Evolutionary conservation across 2,797 vertebrate species (phyloP), one percentile per base, ranked within the genome.

Genomic region (Coccyzus lansbergi): DNA sequence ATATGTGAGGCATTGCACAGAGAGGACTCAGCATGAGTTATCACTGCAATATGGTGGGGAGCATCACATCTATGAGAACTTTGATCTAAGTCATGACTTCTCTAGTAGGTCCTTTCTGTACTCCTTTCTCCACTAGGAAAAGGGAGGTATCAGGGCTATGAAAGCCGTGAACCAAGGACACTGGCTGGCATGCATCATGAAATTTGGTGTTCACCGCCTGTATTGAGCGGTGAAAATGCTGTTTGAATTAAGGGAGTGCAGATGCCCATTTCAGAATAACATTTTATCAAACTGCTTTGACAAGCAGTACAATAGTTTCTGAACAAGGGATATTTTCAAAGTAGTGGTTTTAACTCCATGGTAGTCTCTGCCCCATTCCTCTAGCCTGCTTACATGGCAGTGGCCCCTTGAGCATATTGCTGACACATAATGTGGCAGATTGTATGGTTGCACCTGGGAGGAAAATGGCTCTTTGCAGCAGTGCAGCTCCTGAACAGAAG

Each of bases 331-430:
- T 53, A 71, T 91, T 90, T 79, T 56, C 13, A 6, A 31, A 44
- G 28, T 7, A 9, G 33, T 83, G 53, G 21, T 38, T 87, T 68
- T 81, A 29, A 40, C 48, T 59, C 36, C 2, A 1, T 15, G n/a
- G 52, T 51, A 82, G 40, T 36, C 48, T 60, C 49, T 71, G 21
- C 31, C 63, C 42, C 21, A 1, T 80, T 83, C 48, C 15, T 56
- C 56, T 68, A 31, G 44, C 21, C 18, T 1, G 0, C 70, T 53
- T 65, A 16, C 25, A 4, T 0, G 1, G 22, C 8, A 2, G 29
- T 64, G 38, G 65, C 29, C 34, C 19, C 69, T 93, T 0, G 1
- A 86, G 53, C 42, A 31, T 59, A 2, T 6, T 63, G 85, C 59
- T 84, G 34, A 21, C 55, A 62, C 13, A 10, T 16, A 52, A 6